Evolutionary conservation across 1,140 invertebrate species (phyloP), one percentile per base, ranked within the genome.

Genomic region (Planococcus citri): DNA sequence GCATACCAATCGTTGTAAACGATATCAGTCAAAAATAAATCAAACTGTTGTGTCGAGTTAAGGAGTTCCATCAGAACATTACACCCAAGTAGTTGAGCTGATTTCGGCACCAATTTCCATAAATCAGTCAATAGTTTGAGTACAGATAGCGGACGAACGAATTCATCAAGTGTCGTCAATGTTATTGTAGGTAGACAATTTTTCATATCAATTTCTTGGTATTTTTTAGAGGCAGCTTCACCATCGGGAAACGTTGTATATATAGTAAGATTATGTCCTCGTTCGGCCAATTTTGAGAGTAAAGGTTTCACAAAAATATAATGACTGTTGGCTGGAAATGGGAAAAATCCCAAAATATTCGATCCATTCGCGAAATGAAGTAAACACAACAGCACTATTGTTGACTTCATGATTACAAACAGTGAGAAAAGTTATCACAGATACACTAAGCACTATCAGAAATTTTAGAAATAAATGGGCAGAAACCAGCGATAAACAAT

Each of bases 171-270:
- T 8, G 6, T 8, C 14, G 14, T 33, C 29, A 33, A 33, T 33
- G 29, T 3, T 33, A 33, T 6, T 33, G 3, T 33, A 8, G 14
- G 14, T 12, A 33, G 4, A 33, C 29, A 33, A 33, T 33, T 12
- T 33, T 12, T 3, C 4, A 33, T 33, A 33, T 33, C 29, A 33
- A 33, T 33, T 33, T 33, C 82, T 6, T 73, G 78, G 37, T 82
- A 83, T 73, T 85, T 85, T 1, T 77, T n/a, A 14, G 74, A 1
- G 77, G 74, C 1, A 79, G 68, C 6, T 37, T 8, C 81, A 3
- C n/a, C 2, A 73, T 38, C 78, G 74, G 41, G 41, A 20, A 17
- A 51, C 17, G 17, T 17, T 3, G 12, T 51, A 17, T 51, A 51
- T n/a, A 51, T 3, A n/a, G 41, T 51, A 2, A 51, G 17, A n/a